A percentile compares a stretch with the other conserved stretches of the same genome.
phyloP scores from a whole-genome alignment of 2,113 vertebrate genomes.

The Balaenoptera acutorostrata region DNA sequence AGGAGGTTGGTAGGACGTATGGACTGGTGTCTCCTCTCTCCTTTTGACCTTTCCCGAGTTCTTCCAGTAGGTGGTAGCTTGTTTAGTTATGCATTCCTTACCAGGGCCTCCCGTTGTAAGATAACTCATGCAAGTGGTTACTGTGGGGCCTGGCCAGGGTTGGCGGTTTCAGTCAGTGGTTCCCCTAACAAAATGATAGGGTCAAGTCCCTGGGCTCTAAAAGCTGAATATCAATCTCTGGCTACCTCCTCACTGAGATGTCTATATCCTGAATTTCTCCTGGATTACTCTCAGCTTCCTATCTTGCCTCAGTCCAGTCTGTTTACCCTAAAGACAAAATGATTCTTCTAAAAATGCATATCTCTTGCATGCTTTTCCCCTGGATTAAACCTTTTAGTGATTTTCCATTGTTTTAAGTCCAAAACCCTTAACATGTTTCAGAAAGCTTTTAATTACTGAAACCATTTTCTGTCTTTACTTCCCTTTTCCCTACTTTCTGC shows the following conservation, averaged over 20 bases:
- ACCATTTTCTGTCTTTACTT: not conserved
- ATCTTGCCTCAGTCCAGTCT: not conserved
- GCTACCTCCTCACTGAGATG: not conserved
- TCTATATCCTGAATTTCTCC: not conserved
- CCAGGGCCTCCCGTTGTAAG: too few relatives aligned
- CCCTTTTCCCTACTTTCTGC: not conserved
- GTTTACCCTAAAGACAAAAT: not conserved
- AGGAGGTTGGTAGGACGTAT: too few relatives aligned
- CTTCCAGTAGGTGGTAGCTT: too few relatives aligned
- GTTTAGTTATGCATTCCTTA: too few relatives aligned
- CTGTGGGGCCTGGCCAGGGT: too few relatives aligned
- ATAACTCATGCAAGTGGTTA: too few relatives aligned
- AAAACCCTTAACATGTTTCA: not conserved
- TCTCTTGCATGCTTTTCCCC: not conserved
- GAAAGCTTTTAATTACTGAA: not conserved
- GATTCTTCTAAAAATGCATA: not conserved
- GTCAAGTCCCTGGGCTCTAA: not conserved
- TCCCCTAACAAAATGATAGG: not conserved
- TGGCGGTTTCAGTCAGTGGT: too few relatives aligned
- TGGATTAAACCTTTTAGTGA: not conserved
- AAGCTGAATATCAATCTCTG: not conserved
- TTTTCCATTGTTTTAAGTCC: not conserved
- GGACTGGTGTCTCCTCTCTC: too few relatives aligned
- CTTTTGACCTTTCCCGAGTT: too few relatives aligned
- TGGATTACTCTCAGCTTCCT: not conserved